Conservation (phyloP, 2,797 vertebrate species). For the Sebastes glaucus region DNA sequence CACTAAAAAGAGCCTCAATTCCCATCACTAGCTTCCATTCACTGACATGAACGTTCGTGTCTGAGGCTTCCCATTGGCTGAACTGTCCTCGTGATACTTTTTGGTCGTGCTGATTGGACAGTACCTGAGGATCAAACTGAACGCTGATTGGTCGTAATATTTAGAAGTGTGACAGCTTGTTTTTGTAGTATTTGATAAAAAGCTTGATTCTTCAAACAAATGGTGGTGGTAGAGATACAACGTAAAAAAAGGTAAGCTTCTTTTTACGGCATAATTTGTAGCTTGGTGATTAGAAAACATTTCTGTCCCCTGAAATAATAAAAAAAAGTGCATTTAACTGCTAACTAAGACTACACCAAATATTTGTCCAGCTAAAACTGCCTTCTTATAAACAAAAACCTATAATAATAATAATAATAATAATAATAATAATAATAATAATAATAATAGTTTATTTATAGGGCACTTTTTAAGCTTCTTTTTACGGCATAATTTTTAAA, state of each 20-base stretch:
- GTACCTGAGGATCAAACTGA: accelerated
- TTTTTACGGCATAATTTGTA: not conserved
- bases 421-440: no score
- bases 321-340: not conserved
- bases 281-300: not conserved
- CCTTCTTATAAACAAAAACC: not conserved
- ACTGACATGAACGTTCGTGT: not conserved
- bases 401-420: not conserved
- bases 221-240: not conserved
- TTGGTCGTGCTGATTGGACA: slow-evolving; percentile 39
- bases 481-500: no score
- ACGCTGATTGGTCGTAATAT: slow-evolving; percentile 36
- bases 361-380: not conserved
- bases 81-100: not conserved
- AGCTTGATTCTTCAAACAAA: not conserved
- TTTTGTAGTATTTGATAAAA: not conserved
- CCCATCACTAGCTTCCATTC: not conserved
- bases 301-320: not conserved
- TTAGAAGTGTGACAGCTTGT: not conserved
- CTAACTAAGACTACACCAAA: not conserved
- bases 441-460: not conserved
- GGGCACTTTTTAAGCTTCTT: not conserved
- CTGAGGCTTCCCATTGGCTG: slow-evolving; percentile 41
- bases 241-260: not conserved
- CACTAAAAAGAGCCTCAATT: no score